Evolutionary conservation across 2,888 invertebrate species (phyloP).

Genomic region (Chrysolina americana): DNA sequence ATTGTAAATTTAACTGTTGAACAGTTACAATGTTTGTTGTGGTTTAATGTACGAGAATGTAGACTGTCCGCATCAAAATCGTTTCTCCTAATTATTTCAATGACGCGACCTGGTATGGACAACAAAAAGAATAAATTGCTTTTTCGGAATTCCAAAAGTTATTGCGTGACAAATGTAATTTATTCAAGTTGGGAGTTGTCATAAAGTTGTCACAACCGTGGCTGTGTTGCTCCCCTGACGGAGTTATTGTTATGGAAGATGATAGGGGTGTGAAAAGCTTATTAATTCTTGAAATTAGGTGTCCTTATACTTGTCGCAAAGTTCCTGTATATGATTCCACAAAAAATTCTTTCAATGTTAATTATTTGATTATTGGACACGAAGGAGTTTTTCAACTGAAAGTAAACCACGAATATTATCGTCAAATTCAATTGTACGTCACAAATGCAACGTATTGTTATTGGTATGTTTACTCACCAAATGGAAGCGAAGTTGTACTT

Average conservation of each 20-base stretch:
- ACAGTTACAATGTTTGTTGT: neutral
- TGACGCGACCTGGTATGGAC: neutral
- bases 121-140: neutral
- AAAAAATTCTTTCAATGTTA: neutral
- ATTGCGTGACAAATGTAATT: neutral
- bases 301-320: neutral
- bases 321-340: neutral
- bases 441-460: too few relatives aligned
- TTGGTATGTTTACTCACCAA: too few relatives aligned
- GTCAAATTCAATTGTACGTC: neutral
- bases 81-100: neutral
- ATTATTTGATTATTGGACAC: neutral
- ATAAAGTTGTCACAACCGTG: neutral
- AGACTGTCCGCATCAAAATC: neutral
- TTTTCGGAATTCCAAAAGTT: neutral
- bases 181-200: neutral
- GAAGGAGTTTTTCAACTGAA: neutral
- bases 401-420: neutral
- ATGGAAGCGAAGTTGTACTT: too few relatives aligned
- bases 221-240: neutral
- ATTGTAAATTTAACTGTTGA: neutral
- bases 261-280: neutral
- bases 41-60: neutral
- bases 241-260: neutral
- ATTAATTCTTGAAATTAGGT: neutral